Base-by-base conservation (phyloP, 2,888 invertebrate genomes). In the Melangyna quadrimaculata region DNA sequence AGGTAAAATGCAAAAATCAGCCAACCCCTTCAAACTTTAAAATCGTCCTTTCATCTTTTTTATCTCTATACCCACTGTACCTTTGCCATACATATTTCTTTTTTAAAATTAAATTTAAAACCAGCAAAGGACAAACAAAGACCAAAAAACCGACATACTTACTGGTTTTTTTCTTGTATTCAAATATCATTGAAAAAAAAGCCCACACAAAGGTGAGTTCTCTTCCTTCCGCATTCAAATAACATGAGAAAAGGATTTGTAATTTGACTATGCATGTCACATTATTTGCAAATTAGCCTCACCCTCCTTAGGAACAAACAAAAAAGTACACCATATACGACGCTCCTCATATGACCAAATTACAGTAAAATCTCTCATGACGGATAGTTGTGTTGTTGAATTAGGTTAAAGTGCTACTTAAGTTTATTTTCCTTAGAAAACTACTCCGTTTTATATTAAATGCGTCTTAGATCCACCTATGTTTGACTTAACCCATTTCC, bases 251-350 rank as follows among this genome's bases (percentile, higher is more conserved):
- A 81, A 70, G 86, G 81, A 81, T 86, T 81, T 73, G 81, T 86
- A 86, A 86, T 86, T 86, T 86, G 86, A 86, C 86, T 86, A 81
- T 86, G 72, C 86, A 81, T 73, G 86, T 86, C 86, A 86, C 81
- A 86, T 86, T 86, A 81, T 81, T 86, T 86, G 86, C 77, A 86
- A 86, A 86, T 86, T 86, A 86, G 81, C 86, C 81, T 48, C 67
- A 72, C 59, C 84, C 71, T 51, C 51, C 53, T 3, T 7, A 14
- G 14, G 24, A 43, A 9, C 4, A 17, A 45, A 29, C 1, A 35
- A 32, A 65, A 32, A 19, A 48, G n/a, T 14, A 59, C 57, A 67
- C 69, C 57, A 67, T 63, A 51, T 71, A 70, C 24, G 67, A 70
- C 24, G 67, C 8, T 43, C 6, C 2, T 4, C 37, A 37, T 37